Evolutionary conservation across 2,888 invertebrate species (phyloP).

Genomic region (Thecophora atra): DNA sequence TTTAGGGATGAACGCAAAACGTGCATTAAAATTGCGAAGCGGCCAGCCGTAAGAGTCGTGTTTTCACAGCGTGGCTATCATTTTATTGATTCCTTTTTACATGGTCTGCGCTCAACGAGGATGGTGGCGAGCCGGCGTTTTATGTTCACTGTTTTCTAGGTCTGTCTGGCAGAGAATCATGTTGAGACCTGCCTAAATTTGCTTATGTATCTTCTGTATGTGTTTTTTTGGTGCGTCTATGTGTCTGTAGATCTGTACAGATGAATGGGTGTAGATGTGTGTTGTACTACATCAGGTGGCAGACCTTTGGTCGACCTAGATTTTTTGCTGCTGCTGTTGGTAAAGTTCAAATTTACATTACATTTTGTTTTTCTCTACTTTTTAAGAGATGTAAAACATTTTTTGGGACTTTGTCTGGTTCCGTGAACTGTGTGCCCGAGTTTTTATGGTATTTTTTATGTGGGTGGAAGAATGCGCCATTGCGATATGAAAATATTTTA

Average conservation of each 20-base stretch:
- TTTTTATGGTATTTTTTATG: too few relatives aligned
- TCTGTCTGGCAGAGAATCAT: background rate
- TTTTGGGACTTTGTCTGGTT: background rate
- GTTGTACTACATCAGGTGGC: constrained; percentile 25
- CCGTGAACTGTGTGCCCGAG: too few relatives aligned
- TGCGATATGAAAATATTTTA: too few relatives aligned
- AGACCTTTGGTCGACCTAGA: constrained; percentile 34
- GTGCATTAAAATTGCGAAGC: too few relatives aligned
- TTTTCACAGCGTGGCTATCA: too few relatives aligned
- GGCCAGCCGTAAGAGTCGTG: too few relatives aligned
- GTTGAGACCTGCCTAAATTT: background rate
- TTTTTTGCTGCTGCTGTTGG: constrained; percentile 11
- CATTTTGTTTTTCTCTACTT: constrained; percentile 13
- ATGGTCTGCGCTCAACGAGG: too few relatives aligned
- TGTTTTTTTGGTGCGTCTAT: background rate
- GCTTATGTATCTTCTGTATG: background rate
- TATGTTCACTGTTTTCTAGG: background rate
- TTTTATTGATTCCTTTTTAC: too few relatives aligned
- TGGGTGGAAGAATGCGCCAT: too few relatives aligned
- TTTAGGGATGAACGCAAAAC: too few relatives aligned
- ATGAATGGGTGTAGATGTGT: background rate
- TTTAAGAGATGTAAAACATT: background rate
- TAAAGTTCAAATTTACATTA: background rate
- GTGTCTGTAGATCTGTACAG: background rate
- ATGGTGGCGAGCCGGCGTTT: too few relatives aligned